Evolutionary conservation across 2,113 vertebrate species (phyloP), one percentile per base, ranked within the genome.

Genomic region (Melanerpes formicivorus): DNA sequence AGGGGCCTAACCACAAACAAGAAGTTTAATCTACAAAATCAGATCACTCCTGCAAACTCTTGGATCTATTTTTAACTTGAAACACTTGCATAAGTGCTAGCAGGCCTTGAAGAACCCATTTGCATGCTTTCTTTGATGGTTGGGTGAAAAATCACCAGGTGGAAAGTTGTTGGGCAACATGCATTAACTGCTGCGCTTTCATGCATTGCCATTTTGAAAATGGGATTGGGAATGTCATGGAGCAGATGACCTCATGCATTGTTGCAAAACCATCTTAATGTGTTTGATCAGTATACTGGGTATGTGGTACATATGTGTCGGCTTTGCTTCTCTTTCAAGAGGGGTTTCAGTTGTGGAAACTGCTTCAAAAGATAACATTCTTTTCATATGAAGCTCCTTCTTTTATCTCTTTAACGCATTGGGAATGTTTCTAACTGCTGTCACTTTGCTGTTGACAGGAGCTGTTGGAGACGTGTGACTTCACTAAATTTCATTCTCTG

Each of bases 401-500:
- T 71, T 74, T 67, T 46, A 59, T 23, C 11, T 64, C 11, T 80
- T 85, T 29, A 62, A 1, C 67, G 9, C 75, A 22, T 7, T 78
- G 22, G 10, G 85, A 52, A 18, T 1, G 25, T 90, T 94, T 70
- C 72, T 95, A 46, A 91, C 58, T 84, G 9, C 14, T 93, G 15
- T 91, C 32, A 27, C 32, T 73, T 91, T 84, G 37, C 95, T 48
- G 2, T 94, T 93, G 65, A 69, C 94, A 99, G 99, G 99, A 99
- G 64, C 98, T 98, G 96, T 77, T 99, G 63, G 98, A 99, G 97
- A 98, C 97, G 90, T 99, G 98, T 11, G 99, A 99, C 97, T 99
- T 99, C 97, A 98, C 98, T 58, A 99, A 99, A 90, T 99, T 99
- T 95, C 98, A 99, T 50, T 98, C 99, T 1, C 96, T 99, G 96